Evolutionary conservation across 92 coral and sea anemone genomes (phyloP), one percentile per base, ranked within the genome.

Genomic region (Zoanthus solanderi): DNA sequence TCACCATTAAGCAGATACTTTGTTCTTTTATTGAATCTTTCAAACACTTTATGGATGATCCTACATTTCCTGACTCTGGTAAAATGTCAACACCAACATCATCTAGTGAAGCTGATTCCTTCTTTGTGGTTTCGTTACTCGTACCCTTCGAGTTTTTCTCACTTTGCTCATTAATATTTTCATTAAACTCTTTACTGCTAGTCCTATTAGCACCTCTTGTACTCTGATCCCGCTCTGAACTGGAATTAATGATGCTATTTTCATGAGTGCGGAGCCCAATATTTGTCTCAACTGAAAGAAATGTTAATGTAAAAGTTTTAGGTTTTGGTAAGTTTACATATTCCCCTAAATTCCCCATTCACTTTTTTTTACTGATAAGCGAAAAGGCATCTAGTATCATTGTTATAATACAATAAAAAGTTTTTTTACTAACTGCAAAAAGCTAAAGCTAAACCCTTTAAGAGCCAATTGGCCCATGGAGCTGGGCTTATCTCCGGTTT

Each of bases 61-160:
- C 74, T 42, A 56, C 46, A 12, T n/a, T 29, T n/a, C 14, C 34
- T 45, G 75, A 81, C 44, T 81, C 85, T 65, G 58, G 57, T 23
- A 48, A 46, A 66, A 81, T n/a, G 8, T 67, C 73, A 46, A 81
- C 23, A 46, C 71, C 85, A 23, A 81, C 72, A 63, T 81, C 85
- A 46, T 66, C 85, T 44, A 68, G 85, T 18, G 85, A 81, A 46
- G 85, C 56, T 5, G 75, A 3, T 10, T 46, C 45, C 6, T 80
- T 65, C 32, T 68, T 50, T 6, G 46, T 54, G 28, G 13, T n/a
- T 16, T 77, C 54, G 9, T 50, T 14, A 11, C 52, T n/a, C 23
- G n/a, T 77, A 52, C 53, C 82, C 28, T 29, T 9, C 5, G n/a
- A 30, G 47, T 5, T 7, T 53, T 6, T 34, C 9, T 10, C 18